These are phyloP conservation scores for Ictidomys tridecemlineatus DNA, from an alignment of 2,113 vertebrate species.

Conservation along the genomic window DNA sequence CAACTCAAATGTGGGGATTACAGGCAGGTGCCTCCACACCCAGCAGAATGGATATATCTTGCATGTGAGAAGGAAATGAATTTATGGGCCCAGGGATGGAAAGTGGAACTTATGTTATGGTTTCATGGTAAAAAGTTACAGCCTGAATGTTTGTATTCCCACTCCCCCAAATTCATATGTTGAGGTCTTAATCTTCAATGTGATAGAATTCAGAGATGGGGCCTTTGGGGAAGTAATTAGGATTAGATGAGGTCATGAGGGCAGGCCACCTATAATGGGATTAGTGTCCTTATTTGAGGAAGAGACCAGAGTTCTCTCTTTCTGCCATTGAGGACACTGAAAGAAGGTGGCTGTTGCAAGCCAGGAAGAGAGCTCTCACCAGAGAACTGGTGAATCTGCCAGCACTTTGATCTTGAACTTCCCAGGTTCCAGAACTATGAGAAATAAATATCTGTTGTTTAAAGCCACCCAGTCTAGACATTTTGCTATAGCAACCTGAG, in stretches of 20 bases:
- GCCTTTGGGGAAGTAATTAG: too few relatives aligned
- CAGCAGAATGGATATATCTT: too few relatives aligned
- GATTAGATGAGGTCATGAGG: background rate
- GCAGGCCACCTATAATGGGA: background rate
- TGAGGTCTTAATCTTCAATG: background rate
- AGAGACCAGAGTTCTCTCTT: background rate
- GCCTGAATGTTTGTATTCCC: background rate
- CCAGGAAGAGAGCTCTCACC: background rate
- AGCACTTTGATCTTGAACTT: background rate
- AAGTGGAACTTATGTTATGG: too few relatives aligned
- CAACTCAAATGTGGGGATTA: too few relatives aligned
- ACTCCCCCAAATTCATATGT: background rate
- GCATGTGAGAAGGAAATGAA: background rate
- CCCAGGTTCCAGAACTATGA: background rate
- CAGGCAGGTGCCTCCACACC: too few relatives aligned
- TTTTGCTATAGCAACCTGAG: background rate
- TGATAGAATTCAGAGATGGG: background rate
- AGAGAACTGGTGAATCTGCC: too few relatives aligned
- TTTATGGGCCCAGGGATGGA: background rate
- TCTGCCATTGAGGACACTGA: background rate
- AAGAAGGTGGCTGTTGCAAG: background rate
- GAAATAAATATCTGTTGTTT: constrained; percentile 28
- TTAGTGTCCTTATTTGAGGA: background rate
- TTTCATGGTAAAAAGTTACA: background rate
- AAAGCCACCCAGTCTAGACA: background rate